These are phyloP conservation scores for Hemiprocne comata DNA, from an alignment of 2,113 vertebrate genomes.

Conservation along the genomic window DNA sequence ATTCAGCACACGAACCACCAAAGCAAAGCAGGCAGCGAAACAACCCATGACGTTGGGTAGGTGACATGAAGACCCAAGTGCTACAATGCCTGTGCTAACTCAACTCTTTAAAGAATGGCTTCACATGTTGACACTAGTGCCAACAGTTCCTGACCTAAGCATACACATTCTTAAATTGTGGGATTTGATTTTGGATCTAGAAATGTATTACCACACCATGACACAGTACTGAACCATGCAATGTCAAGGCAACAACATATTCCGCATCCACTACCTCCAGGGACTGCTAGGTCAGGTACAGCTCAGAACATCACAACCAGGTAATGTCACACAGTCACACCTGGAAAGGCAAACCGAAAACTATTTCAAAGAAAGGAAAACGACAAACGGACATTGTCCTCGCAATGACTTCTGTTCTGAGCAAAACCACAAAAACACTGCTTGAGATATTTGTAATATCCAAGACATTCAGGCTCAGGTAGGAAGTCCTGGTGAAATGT, in stretches of 20 bases:
- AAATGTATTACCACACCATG: fast-evolving
- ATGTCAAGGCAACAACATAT: neutral
- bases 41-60: fast-evolving
- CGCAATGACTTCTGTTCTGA: fast-evolving
- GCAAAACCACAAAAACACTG: neutral
- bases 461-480: neutral
- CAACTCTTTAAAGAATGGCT: neutral
- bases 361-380: neutral
- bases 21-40: neutral
- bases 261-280: neutral
- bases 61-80: fast-evolving
- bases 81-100: fast-evolving
- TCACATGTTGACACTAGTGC: neutral
- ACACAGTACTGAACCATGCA: neutral
- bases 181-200: neutral
- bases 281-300: neutral
- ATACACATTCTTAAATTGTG: fast-evolving
- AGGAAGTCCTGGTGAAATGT: neutral
- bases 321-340: fast-evolving
- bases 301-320: neutral
- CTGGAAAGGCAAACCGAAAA: neutral
- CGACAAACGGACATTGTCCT: fast-evolving
- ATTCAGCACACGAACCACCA: neutral
- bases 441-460: neutral
- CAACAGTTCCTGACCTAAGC: neutral